A percentile compares a stretch with the other conserved stretches of the same genome.
phyloP scores from a whole-genome alignment of 2,113 vertebrate species.

The Clinocottus analis region DNA sequence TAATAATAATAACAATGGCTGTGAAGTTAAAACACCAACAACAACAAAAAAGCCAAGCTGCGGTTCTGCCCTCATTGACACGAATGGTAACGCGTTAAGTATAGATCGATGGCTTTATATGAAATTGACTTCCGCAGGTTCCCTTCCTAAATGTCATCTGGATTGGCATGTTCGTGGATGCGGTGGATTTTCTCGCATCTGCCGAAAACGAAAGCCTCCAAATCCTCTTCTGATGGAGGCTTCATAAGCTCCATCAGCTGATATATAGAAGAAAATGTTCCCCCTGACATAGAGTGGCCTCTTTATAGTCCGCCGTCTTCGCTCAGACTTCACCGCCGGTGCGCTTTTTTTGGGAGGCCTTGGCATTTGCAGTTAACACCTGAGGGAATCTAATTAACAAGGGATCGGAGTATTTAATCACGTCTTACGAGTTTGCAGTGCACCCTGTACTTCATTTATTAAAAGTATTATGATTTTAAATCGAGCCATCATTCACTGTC shows the following conservation, averaged over 20 bases:
- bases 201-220: conserved; percentile 57
- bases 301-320: conserved; percentile 37
- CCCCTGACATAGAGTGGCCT: conserved; percentile 24
- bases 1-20: neutral
- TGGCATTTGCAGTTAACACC: conserved; percentile 75
- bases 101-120: conserved; percentile 61
- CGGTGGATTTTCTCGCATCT: conserved; percentile 47
- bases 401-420: conserved; percentile 71
- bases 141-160: conserved; percentile 71
- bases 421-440: conserved; percentile 54
- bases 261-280: conserved; percentile 39
- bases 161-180: conserved; percentile 52
- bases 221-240: conserved; percentile 74
- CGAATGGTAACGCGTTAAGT: conserved; percentile 31
- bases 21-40: neutral
- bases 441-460: conserved; percentile 75
- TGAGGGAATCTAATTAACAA: conserved; percentile 79
- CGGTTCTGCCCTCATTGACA: neutral
- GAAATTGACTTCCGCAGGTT: conserved; percentile 46
- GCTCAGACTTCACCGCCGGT: conserved; percentile 17
- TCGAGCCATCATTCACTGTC: conserved; percentile 77
- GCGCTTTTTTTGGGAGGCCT: conserved; percentile 52
- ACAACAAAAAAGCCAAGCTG: neutral
- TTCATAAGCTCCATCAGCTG: conserved; percentile 39
- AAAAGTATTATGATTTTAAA: conserved; percentile 76